Evolutionary conservation across 2,888 invertebrate species (phyloP), one percentile per base, ranked within the genome.

Genomic region (Himalopsyche kuldschensis): DNA sequence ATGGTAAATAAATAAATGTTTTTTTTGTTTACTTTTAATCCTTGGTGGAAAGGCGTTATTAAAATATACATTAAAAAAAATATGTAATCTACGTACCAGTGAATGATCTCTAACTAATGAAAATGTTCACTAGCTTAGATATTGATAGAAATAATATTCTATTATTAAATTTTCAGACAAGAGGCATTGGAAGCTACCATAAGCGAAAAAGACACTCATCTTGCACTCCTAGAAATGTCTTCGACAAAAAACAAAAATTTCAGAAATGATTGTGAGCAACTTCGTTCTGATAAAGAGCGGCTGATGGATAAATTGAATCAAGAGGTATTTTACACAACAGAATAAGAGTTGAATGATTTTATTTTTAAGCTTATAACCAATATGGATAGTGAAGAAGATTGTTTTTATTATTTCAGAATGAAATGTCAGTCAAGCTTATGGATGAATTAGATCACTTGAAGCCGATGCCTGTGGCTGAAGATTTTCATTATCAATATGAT

Each of bases 121-220:
- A 32, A 32, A 32, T n/a, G 32, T 32, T 32, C 6, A 5, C 6
- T 32, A 32, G 32, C 32, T 32, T 32, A 32, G 32, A 32, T 32
- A 32, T 32, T 4, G 32, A 41, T 41, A 41, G 15, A 41, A 15
- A 41, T 2, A 15, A 11, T 15, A 41, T 69, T 20, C 20, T n/a
- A 10, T 76, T 2, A 15, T 1, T 4, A 24, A 48, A 48, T 82
- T 89, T 90, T 20, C 89, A 97, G 97, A 89, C 95, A 96, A 90
- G 97, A 97, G 90, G 95, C 97, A 80, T 90, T 97, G 85, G 95
- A 96, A 90, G 94, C 95, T 84, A 95, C 95, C 4, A 95, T 97
- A 85, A 96, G 96, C 88, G 97, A 97, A 88, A 97, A 97, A 89
- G 97, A 98, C 89, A 95, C 97, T 15, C 95, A 96, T 89, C 93